Base-by-base conservation (phyloP, 2,113 vertebrate species). In the Rhinolophus sinicus region DNA sequence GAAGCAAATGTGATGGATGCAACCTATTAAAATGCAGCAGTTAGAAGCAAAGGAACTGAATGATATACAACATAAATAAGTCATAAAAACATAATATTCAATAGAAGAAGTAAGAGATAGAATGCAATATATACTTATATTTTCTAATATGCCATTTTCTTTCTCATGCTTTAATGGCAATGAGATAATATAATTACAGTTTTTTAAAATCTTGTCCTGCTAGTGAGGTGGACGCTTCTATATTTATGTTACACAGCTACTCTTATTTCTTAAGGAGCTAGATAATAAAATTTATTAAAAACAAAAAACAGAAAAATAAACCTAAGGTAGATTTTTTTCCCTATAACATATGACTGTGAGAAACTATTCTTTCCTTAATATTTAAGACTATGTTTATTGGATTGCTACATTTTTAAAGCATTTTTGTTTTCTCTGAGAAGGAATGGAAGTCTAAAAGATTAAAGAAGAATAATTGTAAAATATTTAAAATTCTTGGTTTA, bases 401-500 rank as follows among this genome's bases (percentile, higher is more conserved):
- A 94, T 19, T 40, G 47, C 26, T 88, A 24, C 38, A 58, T 44
- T 76, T 88, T 85, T 40, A 65, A 94, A 75, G 21, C 28, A 58
- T 84, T 92, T 75, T 77, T 69, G 26, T 93, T 73, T 33, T 73
- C 38, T 62, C 56, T 87, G 40, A 78, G 6, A 47, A 58, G 35
- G 3, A 12, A 75, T 56, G n/a, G 70, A 70, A 6, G 35, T 40
- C 35, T 13, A 70, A 96, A 73, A 5, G 4, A 26, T 26, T 54
- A 62, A 77, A 50, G 26, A 84, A 77, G 82, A 73, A 24, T 62
- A 87, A 89, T 82, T 69, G 80, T 44, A 58, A 92, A 93, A 35
- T 24, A 58, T 90, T 69, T 73, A 26, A 86, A 81, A 10, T 16
- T 67, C 6, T 89, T 78, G 28, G 16, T 67, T 94, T 76, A 85